A percentile compares a stretch with the other conserved stretches of the same genome.
phyloP scores from a whole-genome alignment of 2,113 vertebrate species.

The Sapayoa aenigma region DNA sequence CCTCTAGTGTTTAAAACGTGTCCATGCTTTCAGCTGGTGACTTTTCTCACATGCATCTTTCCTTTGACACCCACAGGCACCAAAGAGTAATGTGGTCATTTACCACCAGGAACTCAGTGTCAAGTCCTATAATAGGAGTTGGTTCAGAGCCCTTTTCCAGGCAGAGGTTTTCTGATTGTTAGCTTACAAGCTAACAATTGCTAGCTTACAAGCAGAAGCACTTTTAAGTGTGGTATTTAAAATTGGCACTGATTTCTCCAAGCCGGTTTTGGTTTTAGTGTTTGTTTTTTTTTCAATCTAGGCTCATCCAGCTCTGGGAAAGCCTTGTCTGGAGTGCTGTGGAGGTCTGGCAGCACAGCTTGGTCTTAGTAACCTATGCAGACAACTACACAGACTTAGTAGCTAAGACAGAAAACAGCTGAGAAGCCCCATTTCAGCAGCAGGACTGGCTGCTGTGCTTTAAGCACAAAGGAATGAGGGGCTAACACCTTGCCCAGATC shows the following conservation, averaged over 20 bases:
- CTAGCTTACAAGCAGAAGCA: background rate
- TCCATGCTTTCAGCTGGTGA: background rate
- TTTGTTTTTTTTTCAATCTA: background rate
- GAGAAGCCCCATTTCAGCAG: background rate
- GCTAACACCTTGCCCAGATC: background rate
- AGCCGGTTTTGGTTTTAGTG: background rate
- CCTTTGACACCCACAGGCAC: constrained; percentile 15
- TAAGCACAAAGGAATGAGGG: background rate
- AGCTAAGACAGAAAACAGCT: background rate
- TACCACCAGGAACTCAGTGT: background rate
- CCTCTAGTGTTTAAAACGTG: constrained; percentile 37
- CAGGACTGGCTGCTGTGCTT: background rate
- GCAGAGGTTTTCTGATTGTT: constrained; percentile 19
- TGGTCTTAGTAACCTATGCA: background rate
- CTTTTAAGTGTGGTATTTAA: background rate
- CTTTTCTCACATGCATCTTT: constrained; percentile 39
- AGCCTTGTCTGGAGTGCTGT: constrained; percentile 14
- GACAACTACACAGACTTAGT: background rate
- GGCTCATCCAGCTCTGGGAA: background rate
- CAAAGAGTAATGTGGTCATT: constrained; percentile 29
- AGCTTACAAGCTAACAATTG: background rate
- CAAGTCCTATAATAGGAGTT: background rate
- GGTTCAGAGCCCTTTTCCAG: constrained; percentile 4
- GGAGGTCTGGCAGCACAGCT: constrained; percentile 26
- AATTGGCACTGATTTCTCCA: background rate